Evolutionary conservation across 1,140 invertebrate genomes (phyloP), one percentile per base, ranked within the genome.

Genomic region (Saccostrea echinata): DNA sequence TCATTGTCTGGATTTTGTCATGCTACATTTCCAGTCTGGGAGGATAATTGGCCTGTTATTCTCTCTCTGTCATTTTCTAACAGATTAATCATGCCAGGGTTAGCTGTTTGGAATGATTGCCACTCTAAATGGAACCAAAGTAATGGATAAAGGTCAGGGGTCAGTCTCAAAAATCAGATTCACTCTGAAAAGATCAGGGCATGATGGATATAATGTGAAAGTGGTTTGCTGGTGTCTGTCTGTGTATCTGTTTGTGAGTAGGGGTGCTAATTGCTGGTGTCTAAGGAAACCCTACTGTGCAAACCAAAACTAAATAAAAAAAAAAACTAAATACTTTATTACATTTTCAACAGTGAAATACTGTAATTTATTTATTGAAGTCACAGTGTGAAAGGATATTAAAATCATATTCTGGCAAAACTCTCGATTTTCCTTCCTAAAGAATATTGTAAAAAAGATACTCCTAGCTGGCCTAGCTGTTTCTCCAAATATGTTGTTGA

Each of bases 1-100:
- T 71, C 24, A 71, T 71, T 71, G 68, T 71, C 27, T 71, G 27
- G 68, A 2, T 71, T 71, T 33, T 71, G 68, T 71, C 68, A 71
- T 30, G 27, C 68, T 71, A 71, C 68, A 71, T 71, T 71, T 71
- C 24, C 68, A 13, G 27, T 30, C 9, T 33, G 27, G 24, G 24
- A 30, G 24, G 30, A 30, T 27, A 71, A 30, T 30, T 30, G 24
- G 27, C 24, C 68, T 16, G 13, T 33, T 33, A 16, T 13, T 71
- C 30, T 71, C 11, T 16, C 27, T 33, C 68, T 33, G 24, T 71
- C 68, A 71, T 16, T 71, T 27, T 24, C 16, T 30, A 16, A 27
- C 68, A 30, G 68, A 71, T 71, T 71, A 71, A 71, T 71, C 68
- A 71, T 71, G 12, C 13, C 27, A 13, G 68, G 68, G 55, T 61